Evolutionary conservation across 2,113 vertebrate genomes (phyloP), one percentile per base, ranked within the genome.

Genomic region (Osmerus mordax): DNA sequence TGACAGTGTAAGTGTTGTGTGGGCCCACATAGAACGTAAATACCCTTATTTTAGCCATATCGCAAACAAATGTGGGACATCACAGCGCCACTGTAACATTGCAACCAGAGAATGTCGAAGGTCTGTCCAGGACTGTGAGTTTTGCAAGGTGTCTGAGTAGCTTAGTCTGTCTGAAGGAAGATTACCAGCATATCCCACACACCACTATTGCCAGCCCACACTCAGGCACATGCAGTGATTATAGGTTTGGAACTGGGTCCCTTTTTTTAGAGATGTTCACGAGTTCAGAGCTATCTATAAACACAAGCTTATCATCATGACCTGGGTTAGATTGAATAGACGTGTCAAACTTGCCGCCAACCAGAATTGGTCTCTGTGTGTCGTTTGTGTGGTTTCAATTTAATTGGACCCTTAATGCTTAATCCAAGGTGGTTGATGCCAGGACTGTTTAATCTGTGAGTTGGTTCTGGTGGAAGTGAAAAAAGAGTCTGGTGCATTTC

Each of bases 251-350:
- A 47, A 47, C 41, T 47, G 7, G 41, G 41, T 47, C 41, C 7
- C 41, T 68, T 58, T 23, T 76, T 75, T 72, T 70, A 68, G 76
- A 74, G 58, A 32, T n/a, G 55, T 78, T 80, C 80, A 86, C 77
- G 80, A 84, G 78, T 76, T 76, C 76, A 69, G 28, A 32, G 81
- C 81, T 83, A 85, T 86, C 75, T 83, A 85, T 83, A 89, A 81
- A 71, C 54, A 7, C 19, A 4, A 25, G 55, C 76, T 54, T 18
- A 9, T 16, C 2, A 68, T 68, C 78, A 55, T 29, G 71, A 72
- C 67, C 71, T 73, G 78, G 70, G 76, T 75, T 29, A 58, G 72
- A 75, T 7, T 19, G 36, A 58, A 54, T 64, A 71, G 79, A 80
- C 36, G 25, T 74, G 76, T 83, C 58, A 83, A 86, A 72, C 56